phyloP scores from a whole-genome alignment of 2,797 vertebrate species.

The Cossypha niveicapilla region DNA sequence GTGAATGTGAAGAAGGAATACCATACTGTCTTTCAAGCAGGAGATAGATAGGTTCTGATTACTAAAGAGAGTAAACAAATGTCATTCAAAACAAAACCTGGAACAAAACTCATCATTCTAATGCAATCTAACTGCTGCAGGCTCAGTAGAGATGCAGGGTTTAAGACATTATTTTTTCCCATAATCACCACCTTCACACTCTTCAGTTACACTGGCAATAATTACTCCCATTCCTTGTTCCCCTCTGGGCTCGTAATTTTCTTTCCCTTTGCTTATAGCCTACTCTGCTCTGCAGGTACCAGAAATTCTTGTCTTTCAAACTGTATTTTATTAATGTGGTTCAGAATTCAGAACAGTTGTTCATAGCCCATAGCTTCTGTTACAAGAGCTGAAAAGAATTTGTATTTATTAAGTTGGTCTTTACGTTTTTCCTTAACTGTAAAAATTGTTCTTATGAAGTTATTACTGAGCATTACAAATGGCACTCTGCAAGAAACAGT shows the following conservation, averaged over 20 bases:
- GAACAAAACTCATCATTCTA: not conserved
- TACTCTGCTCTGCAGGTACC: not conserved
- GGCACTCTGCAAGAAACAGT: not conserved
- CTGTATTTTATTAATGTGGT: not conserved
- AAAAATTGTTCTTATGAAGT: not conserved
- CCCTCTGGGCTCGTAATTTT: not conserved
- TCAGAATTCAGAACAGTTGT: not conserved
- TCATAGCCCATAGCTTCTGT: not conserved
- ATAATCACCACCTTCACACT: not conserved
- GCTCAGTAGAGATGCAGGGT: not conserved
- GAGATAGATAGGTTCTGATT: not conserved
- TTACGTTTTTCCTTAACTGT: not conserved
- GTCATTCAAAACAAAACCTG: not conserved
- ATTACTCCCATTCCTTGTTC: not conserved
- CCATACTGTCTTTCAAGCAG: not conserved
- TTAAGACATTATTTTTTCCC: not conserved
- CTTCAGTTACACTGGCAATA: not conserved
- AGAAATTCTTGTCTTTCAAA: slow-evolving; percentile 1
- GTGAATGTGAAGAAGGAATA: not conserved
- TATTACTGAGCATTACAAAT: not conserved
- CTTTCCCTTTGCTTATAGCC: not conserved
- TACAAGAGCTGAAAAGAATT: not conserved
- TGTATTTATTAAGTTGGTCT: not conserved
- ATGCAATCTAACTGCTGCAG: not conserved
- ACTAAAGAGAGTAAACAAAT: not conserved